Conservation (phyloP, 2,888 invertebrate genomes). For the Sesia apiformis region DNA sequence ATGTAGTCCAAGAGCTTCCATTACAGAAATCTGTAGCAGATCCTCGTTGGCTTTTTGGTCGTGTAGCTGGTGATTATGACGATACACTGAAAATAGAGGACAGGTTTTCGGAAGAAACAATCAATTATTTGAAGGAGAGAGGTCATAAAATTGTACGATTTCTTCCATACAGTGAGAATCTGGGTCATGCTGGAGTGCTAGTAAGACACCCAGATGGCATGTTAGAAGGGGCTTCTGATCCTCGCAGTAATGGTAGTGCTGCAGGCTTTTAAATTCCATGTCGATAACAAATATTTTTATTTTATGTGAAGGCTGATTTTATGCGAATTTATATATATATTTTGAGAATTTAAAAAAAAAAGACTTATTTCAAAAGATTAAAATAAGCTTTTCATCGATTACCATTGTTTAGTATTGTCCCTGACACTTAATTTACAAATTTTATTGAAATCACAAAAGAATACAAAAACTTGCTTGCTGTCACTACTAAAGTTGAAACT, state of each 20-base stretch:
- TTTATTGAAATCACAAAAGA: too few relatives aligned
- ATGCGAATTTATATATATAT: too few relatives aligned
- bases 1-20: constrained; percentile 42
- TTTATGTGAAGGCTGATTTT: too few relatives aligned
- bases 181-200: constrained; percentile 53
- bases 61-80: constrained; percentile 20
- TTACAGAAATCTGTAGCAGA: constrained; percentile 41
- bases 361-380: too few relatives aligned
- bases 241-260: constrained; percentile 51
- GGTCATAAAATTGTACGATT: constrained; percentile 41
- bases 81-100: constrained; percentile 38
- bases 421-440: too few relatives aligned
- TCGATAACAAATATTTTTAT: too few relatives aligned
- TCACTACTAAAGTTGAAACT: not conserved
- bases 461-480: too few relatives aligned
- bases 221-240: constrained; percentile 57
- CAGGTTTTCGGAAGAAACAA: constrained; percentile 38
- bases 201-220: constrained; percentile 47
- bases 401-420: too few relatives aligned
- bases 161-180: constrained; percentile 27
- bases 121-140: constrained; percentile 37
- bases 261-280: constrained; percentile 37
- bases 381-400: too few relatives aligned
- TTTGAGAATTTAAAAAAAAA: too few relatives aligned
- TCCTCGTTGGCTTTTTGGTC: constrained; percentile 56